Base-by-base conservation (phyloP, 2,888 invertebrate species). In the Elysia crispata region DNA sequence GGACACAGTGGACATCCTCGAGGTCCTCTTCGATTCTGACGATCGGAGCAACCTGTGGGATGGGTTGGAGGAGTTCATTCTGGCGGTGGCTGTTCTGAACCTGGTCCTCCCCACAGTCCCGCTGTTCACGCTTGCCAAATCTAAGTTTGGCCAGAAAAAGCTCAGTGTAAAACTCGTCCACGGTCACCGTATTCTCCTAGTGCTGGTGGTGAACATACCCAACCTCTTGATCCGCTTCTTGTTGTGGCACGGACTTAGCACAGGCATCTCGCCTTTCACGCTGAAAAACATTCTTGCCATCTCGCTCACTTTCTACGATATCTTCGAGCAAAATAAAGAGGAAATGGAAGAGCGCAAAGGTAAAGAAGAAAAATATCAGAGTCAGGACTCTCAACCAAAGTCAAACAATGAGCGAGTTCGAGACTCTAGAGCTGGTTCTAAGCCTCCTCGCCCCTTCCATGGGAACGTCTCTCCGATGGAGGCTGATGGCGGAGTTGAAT, bases 241-340 rank as follows among this genome's bases (percentile, higher is more conserved):
- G 83, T 87, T 94, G 57, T 94, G 94, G 94, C 89, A 91, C 85
- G 91, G 90, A 6, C 91, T 92, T 77, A 89, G 91, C 28, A 90
- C 92, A 50, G 93, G 93, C 82, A 92, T 94, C 6, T 93, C 94
- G 0, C 92, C 94, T 8, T 94, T 94, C 86, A 89, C 93, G 23
- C 91, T 94, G 86, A 94, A 94, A 86, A 94, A 94, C 87, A 86
- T 94, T 6, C 92, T 94, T 70, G 91, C 93, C 81, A 93, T 94
- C 81, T 90, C 93, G 76, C 86, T 93, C 1, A 92, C 92, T 1
- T 82, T 93, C 20, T 91, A 86, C 82, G 89, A 89, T 74, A 81
- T 89, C 60, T 85, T 85, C 67, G 86, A 86, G 73, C 83, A 85
- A 28, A 81, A 83, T 57, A 75, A 77, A 60, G 74, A 81, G 23